These are phyloP conservation scores for Neotoma lepida DNA, from an alignment of 2,113 vertebrate genomes.

Conservation along the genomic window DNA sequence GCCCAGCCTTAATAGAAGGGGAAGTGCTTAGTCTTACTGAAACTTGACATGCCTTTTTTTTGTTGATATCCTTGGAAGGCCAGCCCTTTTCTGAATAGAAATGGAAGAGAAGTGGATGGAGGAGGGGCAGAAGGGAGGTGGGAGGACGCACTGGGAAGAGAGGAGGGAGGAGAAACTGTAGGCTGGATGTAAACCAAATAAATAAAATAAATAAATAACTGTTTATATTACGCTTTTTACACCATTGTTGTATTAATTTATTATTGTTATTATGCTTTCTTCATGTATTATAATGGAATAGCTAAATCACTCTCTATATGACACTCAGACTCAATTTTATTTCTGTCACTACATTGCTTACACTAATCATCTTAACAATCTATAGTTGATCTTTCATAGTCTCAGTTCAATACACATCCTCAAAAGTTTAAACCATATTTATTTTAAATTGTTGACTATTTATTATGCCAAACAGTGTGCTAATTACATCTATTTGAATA, in stretches of 20 bases:
- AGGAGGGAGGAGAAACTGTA: neutral
- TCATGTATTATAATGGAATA: neutral
- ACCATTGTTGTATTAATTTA: neutral
- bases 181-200: neutral
- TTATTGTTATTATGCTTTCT: neutral
- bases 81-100: neutral
- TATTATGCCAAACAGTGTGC: constrained; percentile 15
- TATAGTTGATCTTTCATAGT: neutral
- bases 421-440: constrained; percentile 33
- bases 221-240: neutral
- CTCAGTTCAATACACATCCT: neutral
- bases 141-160: neutral
- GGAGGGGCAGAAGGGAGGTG: neutral
- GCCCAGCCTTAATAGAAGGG: neutral
- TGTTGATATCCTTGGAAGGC: neutral
- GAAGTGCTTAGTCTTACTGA: neutral
- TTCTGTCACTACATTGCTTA: constrained; percentile 8
- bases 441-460: neutral
- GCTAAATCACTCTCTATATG: neutral
- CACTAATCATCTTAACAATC: neutral
- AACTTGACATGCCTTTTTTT: neutral
- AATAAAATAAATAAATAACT: neutral
- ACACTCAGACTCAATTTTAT: neutral
- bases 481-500: constrained; percentile 40
- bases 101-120: neutral